Conservation (phyloP, 2,797 vertebrate genomes). For the Gymnoscopelus braueri region DNA sequence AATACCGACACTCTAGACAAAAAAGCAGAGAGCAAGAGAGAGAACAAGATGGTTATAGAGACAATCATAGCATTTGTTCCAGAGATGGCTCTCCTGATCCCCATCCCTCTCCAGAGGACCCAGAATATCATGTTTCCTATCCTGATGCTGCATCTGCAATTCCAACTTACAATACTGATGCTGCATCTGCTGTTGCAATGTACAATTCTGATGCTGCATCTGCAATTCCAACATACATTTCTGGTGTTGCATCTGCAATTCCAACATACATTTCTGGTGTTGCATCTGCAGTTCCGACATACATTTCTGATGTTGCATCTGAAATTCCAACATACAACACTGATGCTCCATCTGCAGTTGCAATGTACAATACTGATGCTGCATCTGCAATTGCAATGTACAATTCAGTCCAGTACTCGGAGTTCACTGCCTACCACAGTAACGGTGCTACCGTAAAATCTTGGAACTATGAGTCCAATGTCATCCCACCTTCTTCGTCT, state of each 20-base stretch:
- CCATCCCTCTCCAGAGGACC: conserved; percentile 20
- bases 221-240: conserved; percentile 2
- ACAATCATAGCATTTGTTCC: neutral
- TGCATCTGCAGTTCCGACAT: conserved; percentile 1
- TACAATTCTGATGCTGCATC: neutral
- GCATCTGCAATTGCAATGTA: conserved; percentile 7
- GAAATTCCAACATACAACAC: too few relatives aligned
- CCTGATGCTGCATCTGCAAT: neutral
- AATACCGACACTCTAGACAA: too few relatives aligned
- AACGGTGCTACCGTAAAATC: neutral
- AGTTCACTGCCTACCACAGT: conserved; percentile 5
- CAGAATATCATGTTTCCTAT: neutral
- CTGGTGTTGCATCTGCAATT: neutral
- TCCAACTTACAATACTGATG: too few relatives aligned
- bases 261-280: conserved; percentile 7
- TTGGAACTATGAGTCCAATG: conserved; percentile 4
- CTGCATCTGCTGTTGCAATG: neutral
- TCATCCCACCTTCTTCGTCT: neutral
- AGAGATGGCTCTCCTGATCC: neutral
- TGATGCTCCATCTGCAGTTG: neutral
- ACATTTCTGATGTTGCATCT: neutral
- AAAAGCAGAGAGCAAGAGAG: too few relatives aligned
- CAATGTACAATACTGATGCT: neutral
- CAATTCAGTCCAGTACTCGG: conserved; percentile 6
- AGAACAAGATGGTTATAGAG: neutral